These are phyloP conservation scores for Heliconius ismenius DNA, from an alignment of 2,888 invertebrate genomes.

Conservation along the genomic window DNA sequence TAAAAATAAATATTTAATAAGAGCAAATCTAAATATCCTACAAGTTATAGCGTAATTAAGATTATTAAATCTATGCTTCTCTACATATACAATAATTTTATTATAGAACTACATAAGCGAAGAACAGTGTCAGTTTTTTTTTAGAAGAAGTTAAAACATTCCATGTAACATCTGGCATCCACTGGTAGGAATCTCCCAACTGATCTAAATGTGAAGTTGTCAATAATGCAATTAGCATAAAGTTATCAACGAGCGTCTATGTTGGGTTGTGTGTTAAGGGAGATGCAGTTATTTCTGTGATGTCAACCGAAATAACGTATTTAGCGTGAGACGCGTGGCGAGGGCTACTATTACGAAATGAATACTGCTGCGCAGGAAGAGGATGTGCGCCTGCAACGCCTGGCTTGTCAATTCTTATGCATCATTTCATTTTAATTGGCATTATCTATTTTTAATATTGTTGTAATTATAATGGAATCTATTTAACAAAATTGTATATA, in stretches of 20 bases:
- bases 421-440: slow-evolving; percentile 48
- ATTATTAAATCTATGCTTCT: not conserved
- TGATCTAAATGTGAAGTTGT: slow-evolving; percentile 67
- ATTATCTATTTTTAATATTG: slow-evolving; percentile 14
- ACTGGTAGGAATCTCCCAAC: slow-evolving; percentile 26
- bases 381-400: slow-evolving; percentile 60
- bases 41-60: not conserved
- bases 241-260: slow-evolving; percentile 76
- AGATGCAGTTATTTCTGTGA: slow-evolving; percentile 78
- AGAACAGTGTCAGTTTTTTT: slow-evolving; percentile 30
- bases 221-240: slow-evolving; percentile 80
- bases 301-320: slow-evolving; percentile 77
- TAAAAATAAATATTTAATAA: not conserved
- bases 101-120: not conserved
- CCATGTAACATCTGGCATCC: slow-evolving; percentile 30
- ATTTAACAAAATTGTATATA: not conserved
- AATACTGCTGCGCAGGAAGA: slow-evolving; percentile 67
- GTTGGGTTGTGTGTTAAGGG: slow-evolving; percentile 68
- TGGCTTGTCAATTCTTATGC: slow-evolving; percentile 49
- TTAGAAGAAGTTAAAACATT: slow-evolving; percentile 25
- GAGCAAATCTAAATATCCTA: not conserved
- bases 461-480: not conserved
- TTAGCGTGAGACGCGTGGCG: slow-evolving; percentile 54
- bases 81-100: not conserved
- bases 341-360: slow-evolving; percentile 73